Evolutionary conservation across 1,140 invertebrate genomes (phyloP), one percentile per base, ranked within the genome.

Genomic region (Brachionus calyciflorus): DNA sequence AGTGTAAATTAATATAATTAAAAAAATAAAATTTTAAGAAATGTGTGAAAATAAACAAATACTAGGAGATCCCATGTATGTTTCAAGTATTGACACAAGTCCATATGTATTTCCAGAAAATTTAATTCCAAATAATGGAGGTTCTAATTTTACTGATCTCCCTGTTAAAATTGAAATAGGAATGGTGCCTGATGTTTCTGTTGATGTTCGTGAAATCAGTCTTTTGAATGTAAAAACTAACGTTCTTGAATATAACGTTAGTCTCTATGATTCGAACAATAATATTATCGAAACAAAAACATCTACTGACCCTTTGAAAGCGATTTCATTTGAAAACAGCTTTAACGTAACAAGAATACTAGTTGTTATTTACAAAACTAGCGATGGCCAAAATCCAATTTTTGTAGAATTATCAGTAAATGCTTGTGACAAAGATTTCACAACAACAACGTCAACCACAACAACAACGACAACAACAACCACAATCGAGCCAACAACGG

Each of bases 311-410:
- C 12, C 24, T 17, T n/a, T 37, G 3, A 21, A 12, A 3, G 28
- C 55, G 2, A 2, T 37, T 7, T 6, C 2, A 3, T 37, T 60
- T 1, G 26, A 19, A 37, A 60, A 33, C 7, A n/a, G 12, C 7
- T 9, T 6, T 1, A 70, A 70, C 7, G 24, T 51, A 0, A 30
- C 65, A 12, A 46, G 46, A 40, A 30, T 70, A 1, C 3, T 37
- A 0, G 19, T 70, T 70, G 30, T n/a, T n/a, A 70, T 70, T 2
- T 46, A 3, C 19, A 26, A 70, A 46, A 70, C 65, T n/a, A 70
- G 7, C 12, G 65, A 70, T 19, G 26, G 26, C 46, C n/a, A 30
- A 44, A 30, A 24, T 70, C 41, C 48, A 17, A 24, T 0, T n/a
- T 28, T 28, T 70, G 41, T 70, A 7, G 65, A 46, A 48, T 48